phyloP scores from a whole-genome alignment of 2,113 vertebrate genomes.

The Pelmatolapia mariae region DNA sequence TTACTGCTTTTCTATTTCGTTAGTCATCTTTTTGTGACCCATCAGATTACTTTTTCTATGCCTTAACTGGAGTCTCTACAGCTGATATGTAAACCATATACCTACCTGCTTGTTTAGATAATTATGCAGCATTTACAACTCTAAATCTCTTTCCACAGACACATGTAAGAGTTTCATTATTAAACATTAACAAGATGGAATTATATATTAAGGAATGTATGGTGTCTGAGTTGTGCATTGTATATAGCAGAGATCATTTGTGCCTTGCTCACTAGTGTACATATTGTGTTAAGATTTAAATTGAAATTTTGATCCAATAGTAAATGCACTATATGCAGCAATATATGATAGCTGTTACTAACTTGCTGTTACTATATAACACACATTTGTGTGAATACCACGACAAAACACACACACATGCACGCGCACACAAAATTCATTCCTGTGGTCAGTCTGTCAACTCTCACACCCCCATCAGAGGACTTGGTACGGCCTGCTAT shows the following conservation, averaged over 20 bases:
- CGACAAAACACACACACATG: background rate
- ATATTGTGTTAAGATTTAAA: background rate
- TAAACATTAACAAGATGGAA: background rate
- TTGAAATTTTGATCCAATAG: fast-evolving
- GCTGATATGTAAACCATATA: background rate
- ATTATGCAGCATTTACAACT: background rate
- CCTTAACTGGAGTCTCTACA: background rate
- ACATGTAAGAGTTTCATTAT: background rate
- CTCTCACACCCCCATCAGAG: background rate
- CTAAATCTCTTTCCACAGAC: background rate
- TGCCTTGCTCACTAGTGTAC: background rate
- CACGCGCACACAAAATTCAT: background rate
- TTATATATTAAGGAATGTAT: background rate
- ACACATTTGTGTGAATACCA: background rate
- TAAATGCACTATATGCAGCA: background rate
- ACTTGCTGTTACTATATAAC: background rate
- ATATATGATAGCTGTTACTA: background rate
- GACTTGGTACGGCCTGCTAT: constrained; percentile 49
- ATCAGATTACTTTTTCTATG: background rate
- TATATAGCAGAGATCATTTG: background rate
- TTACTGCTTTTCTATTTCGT: background rate
- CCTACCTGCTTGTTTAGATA: background rate
- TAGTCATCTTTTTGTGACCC: background rate
- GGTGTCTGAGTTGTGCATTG: background rate
- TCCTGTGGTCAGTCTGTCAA: background rate